A percentile compares a stretch with the other conserved stretches of the same genome.
phyloP scores from a whole-genome alignment of 2,888 invertebrate species.

The Lobophora halterata region DNA sequence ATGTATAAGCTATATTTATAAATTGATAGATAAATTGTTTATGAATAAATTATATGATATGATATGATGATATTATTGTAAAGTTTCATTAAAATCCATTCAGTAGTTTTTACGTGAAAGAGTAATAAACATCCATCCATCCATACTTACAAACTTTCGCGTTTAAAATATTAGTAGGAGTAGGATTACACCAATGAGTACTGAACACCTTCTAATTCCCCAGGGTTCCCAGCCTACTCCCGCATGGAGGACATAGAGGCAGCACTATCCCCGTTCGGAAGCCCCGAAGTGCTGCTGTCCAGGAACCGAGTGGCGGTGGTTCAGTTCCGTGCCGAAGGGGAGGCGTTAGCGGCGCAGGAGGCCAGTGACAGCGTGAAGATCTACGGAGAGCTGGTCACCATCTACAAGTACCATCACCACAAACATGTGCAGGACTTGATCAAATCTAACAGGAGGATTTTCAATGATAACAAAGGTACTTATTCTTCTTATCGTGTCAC shows the following conservation, averaged over 20 bases:
- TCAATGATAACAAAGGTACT: constrained; percentile 14
- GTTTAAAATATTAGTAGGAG: too few relatives aligned
- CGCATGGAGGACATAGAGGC: constrained; percentile 49
- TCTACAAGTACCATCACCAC: constrained; percentile 36
- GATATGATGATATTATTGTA: too few relatives aligned
- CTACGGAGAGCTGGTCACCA: constrained; percentile 32
- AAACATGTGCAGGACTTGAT: constrained; percentile 15
- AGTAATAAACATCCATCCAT: too few relatives aligned
- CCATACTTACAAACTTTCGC: too few relatives aligned
- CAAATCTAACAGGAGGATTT: constrained; percentile 14
- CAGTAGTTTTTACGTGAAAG: too few relatives aligned
- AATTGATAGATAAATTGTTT: too few relatives aligned
- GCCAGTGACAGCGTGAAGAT: constrained; percentile 39
- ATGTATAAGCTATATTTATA: too few relatives aligned
- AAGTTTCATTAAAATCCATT: too few relatives aligned
- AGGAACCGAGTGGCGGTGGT: constrained; percentile 40
- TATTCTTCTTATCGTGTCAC: too few relatives aligned
- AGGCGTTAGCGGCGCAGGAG: constrained; percentile 37
- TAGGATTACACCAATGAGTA: too few relatives aligned
- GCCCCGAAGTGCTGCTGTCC: constrained; percentile 41
- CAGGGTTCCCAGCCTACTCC: constrained; percentile 59
- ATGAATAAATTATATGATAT: too few relatives aligned
- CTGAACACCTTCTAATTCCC: constrained; percentile 13
- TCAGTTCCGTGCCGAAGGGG: constrained; percentile 30
- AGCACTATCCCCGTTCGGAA: constrained; percentile 49